phyloP scores from a whole-genome alignment of 2,888 invertebrate genomes.

The Fabriciana adippe region DNA sequence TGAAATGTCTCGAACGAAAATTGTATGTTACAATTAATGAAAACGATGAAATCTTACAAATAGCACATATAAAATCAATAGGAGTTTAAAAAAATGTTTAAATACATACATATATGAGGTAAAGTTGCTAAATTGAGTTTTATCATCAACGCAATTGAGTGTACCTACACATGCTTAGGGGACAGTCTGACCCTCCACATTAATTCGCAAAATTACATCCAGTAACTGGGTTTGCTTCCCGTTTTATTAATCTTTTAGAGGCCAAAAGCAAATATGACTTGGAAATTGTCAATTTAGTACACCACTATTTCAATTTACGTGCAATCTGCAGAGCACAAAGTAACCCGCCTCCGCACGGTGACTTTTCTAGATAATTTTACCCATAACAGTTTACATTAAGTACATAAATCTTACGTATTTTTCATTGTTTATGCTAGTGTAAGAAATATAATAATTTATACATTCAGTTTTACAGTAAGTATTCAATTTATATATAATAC shows the following conservation, averaged over 20 bases:
- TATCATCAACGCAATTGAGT: conserved; percentile 48
- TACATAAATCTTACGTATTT: too few relatives aligned
- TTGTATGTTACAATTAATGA: too few relatives aligned
- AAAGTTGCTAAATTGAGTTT: conserved; percentile 39
- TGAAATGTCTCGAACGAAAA: too few relatives aligned
- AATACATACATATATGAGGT: too few relatives aligned
- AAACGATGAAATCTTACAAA: too few relatives aligned
- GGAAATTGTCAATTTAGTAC: conserved; percentile 40
- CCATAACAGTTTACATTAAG: neutral
- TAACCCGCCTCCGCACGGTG: conserved; percentile 5
- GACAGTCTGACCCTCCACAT: conserved; percentile 47
- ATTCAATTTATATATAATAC: neutral
- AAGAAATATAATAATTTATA: neutral
- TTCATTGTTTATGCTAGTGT: too few relatives aligned
- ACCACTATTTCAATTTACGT: conserved; percentile 40
- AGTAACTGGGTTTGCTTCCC: conserved; percentile 50
- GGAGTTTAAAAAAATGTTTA: too few relatives aligned
- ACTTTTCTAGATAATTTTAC: conserved; percentile 29
- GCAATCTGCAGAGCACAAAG: conserved; percentile 29
- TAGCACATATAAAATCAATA: too few relatives aligned
- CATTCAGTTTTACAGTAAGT: neutral
- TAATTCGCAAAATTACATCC: conserved; percentile 57
- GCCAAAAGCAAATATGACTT: conserved; percentile 41
- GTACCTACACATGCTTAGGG: conserved; percentile 44
- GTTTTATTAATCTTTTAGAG: conserved; percentile 50